Base-by-base conservation (phyloP, 2,797 vertebrate species). In the Oceanodroma leucorhoa region DNA sequence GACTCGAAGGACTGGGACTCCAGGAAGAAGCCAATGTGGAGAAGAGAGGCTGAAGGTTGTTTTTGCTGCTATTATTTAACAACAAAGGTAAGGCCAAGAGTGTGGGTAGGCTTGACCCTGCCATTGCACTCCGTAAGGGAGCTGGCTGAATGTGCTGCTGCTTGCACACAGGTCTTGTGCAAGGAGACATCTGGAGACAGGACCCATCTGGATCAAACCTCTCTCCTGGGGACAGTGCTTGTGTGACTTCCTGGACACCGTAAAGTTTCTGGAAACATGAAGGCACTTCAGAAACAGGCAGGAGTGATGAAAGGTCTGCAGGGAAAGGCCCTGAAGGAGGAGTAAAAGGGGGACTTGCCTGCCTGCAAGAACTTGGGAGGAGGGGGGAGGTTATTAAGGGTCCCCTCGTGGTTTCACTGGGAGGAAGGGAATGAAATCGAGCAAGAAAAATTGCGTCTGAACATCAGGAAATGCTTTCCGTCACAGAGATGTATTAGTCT, bases 381-480 rank as follows among this genome's bases (percentile, higher is more conserved):
- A 87, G 38, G 32, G 60, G 14, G 6, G 9, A 64, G 29, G 64
- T 86, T 87, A 46, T 91, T 92, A 91, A 92, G 69, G 36, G 54
- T 90, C n/a, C 66, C 57, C 34, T 54, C 5, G 30, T 57, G 76
- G 57, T 61, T 95, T 86, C 23, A 24, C 38, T 65, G 58, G 48
- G 76, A 93, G 54, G 72, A 94, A 87, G 34, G 20, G 92, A 83
- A 89, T 60, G 69, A 94, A 92, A 88, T 91, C 30, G 14, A 90
- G 65, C n/a, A 8, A 91, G 84, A 95, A 95, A 89, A 76, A 86
- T 53, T 51, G 30, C 0, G 3, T 83, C 76, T 65, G 87, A 95
- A 69, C n/a, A 88, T 82, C 79, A 81, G 91, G 87, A 96, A 96
- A 93, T 88, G 30, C 40, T 83, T 96, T 92, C 87, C 30, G 24